phyloP scores from a whole-genome alignment of 2,888 invertebrate genomes.

The Colletes collaris region DNA sequence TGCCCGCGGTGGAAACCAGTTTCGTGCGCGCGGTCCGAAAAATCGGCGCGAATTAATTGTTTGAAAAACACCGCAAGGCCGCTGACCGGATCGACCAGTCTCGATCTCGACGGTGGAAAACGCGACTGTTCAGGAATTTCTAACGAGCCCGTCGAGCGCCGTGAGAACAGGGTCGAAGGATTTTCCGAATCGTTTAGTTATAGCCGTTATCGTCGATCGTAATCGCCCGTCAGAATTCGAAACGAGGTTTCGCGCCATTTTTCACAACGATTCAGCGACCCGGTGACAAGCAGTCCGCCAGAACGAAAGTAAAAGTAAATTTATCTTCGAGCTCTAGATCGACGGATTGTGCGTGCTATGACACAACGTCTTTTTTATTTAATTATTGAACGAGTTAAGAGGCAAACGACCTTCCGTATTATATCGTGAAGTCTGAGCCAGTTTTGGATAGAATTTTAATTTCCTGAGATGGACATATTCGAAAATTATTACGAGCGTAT shows the following conservation, averaged over 20 bases:
- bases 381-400: no score
- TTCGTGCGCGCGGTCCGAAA: slow-evolving; percentile 22
- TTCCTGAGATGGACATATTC: no score
- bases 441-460: no score
- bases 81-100: slow-evolving; percentile 55
- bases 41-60: slow-evolving; percentile 54
- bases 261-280: not conserved
- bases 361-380: no score
- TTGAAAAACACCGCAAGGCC: slow-evolving; percentile 43
- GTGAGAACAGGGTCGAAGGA: slow-evolving; percentile 56
- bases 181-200: slow-evolving; percentile 32
- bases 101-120: slow-evolving; percentile 36
- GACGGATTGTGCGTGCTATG: no score
- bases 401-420: no score
- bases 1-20: slow-evolving; percentile 40
- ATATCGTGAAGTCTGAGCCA: no score
- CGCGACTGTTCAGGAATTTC: slow-evolving; percentile 29
- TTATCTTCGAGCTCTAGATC: no score
- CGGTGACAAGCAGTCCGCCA: not conserved
- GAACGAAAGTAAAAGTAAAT: no score
- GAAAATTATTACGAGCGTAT: no score
- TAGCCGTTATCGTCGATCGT: slow-evolving; percentile 28
- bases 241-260: not conserved
- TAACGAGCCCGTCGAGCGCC: slow-evolving; percentile 11
- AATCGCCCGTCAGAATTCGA: slow-evolving; percentile 10